Evolutionary conservation across 2,113 vertebrate species (phyloP), one percentile per base, ranked within the genome.

Genomic region (Oenanthe melanoleuca): DNA sequence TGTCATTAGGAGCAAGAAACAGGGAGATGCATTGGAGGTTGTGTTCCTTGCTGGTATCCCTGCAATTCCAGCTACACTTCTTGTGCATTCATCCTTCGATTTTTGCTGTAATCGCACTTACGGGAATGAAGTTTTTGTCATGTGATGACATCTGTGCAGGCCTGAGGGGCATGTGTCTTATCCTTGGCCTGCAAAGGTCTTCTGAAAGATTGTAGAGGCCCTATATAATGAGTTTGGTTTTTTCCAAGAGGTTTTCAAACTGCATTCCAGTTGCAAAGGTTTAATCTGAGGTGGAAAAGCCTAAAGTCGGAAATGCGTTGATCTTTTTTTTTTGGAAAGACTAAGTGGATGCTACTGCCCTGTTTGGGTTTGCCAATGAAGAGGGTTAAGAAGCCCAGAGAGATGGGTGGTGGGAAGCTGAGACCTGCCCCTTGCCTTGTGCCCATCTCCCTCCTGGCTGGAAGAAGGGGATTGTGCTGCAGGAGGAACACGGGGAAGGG

Each of bases 391-490:
- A 14, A 33, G 28, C 22, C 5, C 59, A 20, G 50, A 79, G 71
- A 69, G 23, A 8, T 59, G 38, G 47, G 16, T 23, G 50, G 53
- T 6, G 6, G n/a, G 55, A 45, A 50, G 37, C 55, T 17, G 18
- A 71, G 53, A 55, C 12, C 11, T 59, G 23, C 21, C 3, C 78
- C 33, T 64, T 91, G 33, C 52, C 0, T 0, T 25, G 37, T 47
- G 37, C 11, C 56, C 3, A 2, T 47, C 45, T 85, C 29, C 16
- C 28, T 75, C 20, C 23, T 0, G 8, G 19, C 45, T 77, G 64
- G 47, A 94, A 38, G 8, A 37, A 29, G 53, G 67, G 13, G 40
- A 26, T 31, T 0, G 0, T 0, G 5, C 40, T 23, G 21, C 1
- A 3, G 49, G 11, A 78, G 28, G 61, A 92, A 17, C 1, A 1